These are phyloP conservation scores for Maccullochella peelii DNA, from an alignment of 2,113 vertebrate genomes.

Conservation along the genomic window DNA sequence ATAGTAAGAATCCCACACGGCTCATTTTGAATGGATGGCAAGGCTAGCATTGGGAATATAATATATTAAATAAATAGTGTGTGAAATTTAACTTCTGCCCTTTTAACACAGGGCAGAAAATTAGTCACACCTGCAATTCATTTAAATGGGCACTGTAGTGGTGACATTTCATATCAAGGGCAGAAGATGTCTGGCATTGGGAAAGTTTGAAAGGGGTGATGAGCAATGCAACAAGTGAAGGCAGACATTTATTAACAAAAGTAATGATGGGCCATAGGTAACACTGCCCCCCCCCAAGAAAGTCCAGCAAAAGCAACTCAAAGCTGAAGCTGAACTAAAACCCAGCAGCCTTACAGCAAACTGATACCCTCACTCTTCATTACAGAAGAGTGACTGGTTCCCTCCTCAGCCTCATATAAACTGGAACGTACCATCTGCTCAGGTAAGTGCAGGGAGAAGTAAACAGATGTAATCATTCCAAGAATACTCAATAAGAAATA, in stretches of 20 bases:
- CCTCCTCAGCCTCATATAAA: background rate
- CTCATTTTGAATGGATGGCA: background rate
- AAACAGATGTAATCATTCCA: background rate
- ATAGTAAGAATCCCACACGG: slow-evolving; percentile 1
- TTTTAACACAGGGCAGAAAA: background rate
- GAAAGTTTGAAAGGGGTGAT: background rate
- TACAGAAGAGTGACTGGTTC: background rate
- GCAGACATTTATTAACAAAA: background rate
- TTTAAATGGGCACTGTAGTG: too few species aligned
- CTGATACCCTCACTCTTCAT: background rate
- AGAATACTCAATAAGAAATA: background rate
- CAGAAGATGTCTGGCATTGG: background rate
- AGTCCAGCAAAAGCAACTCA: background rate
- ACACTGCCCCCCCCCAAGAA: too few species aligned
- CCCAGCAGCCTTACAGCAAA: background rate
- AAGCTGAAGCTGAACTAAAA: background rate
- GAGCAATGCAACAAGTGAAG: background rate
- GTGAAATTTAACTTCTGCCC: background rate
- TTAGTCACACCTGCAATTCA: background rate
- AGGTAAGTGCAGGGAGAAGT: rapidly evolving
- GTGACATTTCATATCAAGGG: background rate
- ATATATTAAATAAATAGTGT: background rate
- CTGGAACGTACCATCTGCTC: slow-evolving; percentile 1
- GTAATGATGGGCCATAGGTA: background rate
- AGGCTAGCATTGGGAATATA: background rate